These are phyloP conservation scores for Lycopodina hypogea DNA, from an alignment of 37 sponge, comb jelly and placozoan species.

Conservation along the genomic window DNA sequence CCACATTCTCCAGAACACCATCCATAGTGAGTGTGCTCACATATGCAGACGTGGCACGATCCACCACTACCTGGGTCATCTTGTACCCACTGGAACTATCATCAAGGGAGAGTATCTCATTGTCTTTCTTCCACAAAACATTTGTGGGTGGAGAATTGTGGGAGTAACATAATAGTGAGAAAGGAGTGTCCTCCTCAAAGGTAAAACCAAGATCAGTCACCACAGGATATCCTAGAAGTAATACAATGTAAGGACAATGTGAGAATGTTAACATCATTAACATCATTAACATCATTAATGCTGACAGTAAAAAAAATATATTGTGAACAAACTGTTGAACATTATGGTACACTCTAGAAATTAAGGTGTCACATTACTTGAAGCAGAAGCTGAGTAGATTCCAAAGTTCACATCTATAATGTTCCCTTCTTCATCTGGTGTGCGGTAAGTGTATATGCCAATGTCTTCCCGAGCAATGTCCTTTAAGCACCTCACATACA, in stretches of 20 bases:
- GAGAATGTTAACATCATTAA: too few species aligned
- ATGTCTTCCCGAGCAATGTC: neutral
- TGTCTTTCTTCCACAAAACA: slow-evolving; percentile 3
- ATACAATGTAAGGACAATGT: neutral
- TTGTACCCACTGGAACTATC: too few species aligned
- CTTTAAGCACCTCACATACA: neutral
- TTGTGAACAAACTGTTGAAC: too few species aligned
- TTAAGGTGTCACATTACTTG: neutral
- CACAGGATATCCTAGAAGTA: too few species aligned
- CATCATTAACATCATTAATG: neutral
- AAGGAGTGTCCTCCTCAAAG: too few species aligned
- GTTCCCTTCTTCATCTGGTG: slow-evolving; percentile 6
- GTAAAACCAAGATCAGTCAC: too few species aligned
- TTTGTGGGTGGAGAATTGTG: neutral
- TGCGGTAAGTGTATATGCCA: slow-evolving; percentile 8
- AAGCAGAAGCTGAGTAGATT: neutral
- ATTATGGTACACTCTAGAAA: neutral
- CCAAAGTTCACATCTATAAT: slow-evolving; percentile 11
- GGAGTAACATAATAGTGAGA: too few species aligned
- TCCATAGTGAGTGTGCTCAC: too few species aligned
- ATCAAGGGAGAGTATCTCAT: neutral
- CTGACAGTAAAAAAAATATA: neutral
- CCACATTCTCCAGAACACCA: too few species aligned
- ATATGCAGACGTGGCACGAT: too few species aligned
- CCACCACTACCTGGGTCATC: too few species aligned